Evolutionary conservation across 2,113 vertebrate species (phyloP).

Genomic region (Vanacampus margaritifer): DNA sequence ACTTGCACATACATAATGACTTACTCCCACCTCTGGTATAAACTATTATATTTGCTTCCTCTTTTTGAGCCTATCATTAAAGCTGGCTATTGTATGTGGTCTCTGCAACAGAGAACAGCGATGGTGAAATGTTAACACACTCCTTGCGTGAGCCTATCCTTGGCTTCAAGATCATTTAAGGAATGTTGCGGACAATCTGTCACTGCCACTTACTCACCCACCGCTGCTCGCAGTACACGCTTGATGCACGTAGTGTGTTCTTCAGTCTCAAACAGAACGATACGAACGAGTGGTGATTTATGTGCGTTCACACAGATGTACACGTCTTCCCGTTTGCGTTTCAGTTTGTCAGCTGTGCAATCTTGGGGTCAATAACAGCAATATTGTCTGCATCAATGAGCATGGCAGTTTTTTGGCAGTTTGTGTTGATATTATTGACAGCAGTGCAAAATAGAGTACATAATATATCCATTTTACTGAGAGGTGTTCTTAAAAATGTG

Average conservation of each 20-base stretch:
- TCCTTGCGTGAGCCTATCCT: not conserved
- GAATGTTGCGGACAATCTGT: constrained; percentile 28
- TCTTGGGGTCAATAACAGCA: not conserved
- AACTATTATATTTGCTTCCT: not conserved
- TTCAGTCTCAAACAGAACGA: not conserved
- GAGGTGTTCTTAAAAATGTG: not conserved
- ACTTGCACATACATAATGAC: constrained; percentile 4
- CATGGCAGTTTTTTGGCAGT: not conserved
- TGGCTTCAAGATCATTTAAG: constrained; percentile 35
- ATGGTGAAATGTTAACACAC: constrained; percentile 30
- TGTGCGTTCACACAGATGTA: not conserved
- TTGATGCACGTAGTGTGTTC: not conserved
- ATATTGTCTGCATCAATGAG: constrained; percentile 3
- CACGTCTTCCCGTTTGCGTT: not conserved
- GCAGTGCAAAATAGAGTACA: not conserved
- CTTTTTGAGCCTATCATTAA: constrained; percentile 10
- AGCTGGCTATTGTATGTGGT: constrained; percentile 12
- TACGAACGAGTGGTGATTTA: not conserved
- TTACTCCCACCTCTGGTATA: not conserved
- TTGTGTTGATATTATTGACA: not conserved
- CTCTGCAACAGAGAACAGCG: constrained; percentile 8
- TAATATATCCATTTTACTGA: not conserved
- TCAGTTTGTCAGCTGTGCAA: not conserved
- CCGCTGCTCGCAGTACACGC: constrained; percentile 1
- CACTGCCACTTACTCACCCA: constrained; percentile 39